Percentiles rank a stretch among this genome's conserved stretches.
These are phyloP conservation scores for Callaeas wilsoni DNA, from an alignment of 2,113 vertebrate genomes.

Conservation along the genomic window DNA sequence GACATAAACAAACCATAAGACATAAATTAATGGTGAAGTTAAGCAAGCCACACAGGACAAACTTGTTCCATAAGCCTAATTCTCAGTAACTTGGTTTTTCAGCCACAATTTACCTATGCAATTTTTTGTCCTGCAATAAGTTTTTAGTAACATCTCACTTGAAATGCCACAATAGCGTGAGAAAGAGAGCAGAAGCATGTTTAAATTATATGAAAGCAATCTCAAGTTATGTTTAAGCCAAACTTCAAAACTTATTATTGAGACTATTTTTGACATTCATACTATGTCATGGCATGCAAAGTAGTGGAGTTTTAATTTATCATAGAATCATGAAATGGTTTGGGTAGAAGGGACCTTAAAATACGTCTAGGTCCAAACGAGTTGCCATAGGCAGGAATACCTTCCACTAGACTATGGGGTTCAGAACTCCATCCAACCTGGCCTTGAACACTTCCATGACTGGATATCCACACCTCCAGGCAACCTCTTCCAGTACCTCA, in stretches of 20 bases:
- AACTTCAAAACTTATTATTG: neutral
- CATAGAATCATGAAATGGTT: neutral
- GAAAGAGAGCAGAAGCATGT: neutral
- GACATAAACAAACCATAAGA: neutral
- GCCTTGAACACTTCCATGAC: accelerated
- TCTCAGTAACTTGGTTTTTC: neutral
- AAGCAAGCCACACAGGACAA: neutral
- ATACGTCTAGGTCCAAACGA: neutral
- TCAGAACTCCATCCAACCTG: neutral
- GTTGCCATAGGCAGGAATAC: neutral
- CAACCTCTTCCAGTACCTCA: neutral
- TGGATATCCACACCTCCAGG: neutral
- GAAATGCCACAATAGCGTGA: neutral
- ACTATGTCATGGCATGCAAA: neutral
- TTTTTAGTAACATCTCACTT: neutral
- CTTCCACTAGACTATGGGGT: neutral
- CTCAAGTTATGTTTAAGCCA: neutral
- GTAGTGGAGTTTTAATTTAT: neutral
- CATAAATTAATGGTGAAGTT: neutral
- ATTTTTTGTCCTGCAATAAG: neutral
- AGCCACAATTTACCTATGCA: neutral
- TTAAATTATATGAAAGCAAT: neutral
- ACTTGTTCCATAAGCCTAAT: neutral
- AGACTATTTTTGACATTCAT: neutral
- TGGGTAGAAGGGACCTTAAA: neutral